Evolutionary conservation across 2,797 vertebrate genomes (phyloP), one percentile per base, ranked within the genome.

Genomic region (Alosa sapidissima): DNA sequence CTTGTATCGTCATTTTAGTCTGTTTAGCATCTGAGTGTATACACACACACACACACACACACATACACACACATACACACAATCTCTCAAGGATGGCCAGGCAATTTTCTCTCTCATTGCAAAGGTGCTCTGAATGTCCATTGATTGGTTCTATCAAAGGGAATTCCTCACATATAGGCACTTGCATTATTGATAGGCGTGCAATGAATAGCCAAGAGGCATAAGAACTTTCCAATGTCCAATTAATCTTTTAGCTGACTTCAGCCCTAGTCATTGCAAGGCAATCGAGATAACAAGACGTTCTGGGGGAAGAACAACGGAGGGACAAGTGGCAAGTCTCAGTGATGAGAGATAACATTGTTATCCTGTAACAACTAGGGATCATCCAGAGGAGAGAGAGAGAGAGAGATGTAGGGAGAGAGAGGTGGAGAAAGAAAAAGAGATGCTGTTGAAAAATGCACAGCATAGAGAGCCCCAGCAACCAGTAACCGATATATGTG

Each of bases 191-290:
- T 91, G 92, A 95, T 92, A 92, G 91, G 89, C 91, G 89, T 82
- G 89, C 90, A 91, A 91, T 51, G 85, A 92, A 91, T 90, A 89
- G 90, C 91, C 91, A 82, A 83, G 83, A 92, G 93, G 89, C 90
- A 93, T 92, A 90, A 93, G 93, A 95, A 95, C 94, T 94, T 95
- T 94, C 90, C 83, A 88, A 88, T 92, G 92, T 94, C 91, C 94
- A 96, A 95, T 96, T 95, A 96, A 94, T 94, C 92, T 94, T 95
- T 95, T 92, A 94, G 93, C 94, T 95, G 93, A 94, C 92, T 94
- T 93, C 92, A 94, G 93, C 92, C 87, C 83, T 89, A 90, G 87
- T 89, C 90, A 87, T 90, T 89, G 92, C 88, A 88, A 89, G 72
- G 89, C 92, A 91, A 92, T 93, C 92, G 90, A 91, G 92, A 93